phyloP scores from a whole-genome alignment of 2,888 invertebrate genomes.

The Capitulum mitella region DNA sequence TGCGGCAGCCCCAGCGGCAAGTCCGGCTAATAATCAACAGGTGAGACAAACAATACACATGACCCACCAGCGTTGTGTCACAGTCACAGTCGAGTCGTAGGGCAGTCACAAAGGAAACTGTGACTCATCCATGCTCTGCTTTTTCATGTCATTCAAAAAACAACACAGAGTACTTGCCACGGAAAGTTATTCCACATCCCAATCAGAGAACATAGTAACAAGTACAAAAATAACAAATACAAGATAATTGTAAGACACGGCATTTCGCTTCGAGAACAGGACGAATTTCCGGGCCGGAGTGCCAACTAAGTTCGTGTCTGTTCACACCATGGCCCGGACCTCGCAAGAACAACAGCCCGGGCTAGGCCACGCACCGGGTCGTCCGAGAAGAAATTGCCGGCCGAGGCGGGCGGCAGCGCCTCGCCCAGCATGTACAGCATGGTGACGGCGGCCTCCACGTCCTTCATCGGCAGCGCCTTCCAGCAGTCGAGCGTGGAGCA shows the following conservation, averaged over 20 bases:
- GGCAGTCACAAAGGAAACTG: neutral
- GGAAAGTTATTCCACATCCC: neutral
- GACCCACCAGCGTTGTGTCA: neutral
- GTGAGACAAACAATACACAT: neutral
- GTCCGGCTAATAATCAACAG: neutral
- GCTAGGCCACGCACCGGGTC: constrained; percentile 35
- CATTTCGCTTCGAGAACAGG: neutral
- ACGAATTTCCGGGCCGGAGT: neutral
- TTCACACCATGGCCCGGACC: neutral
- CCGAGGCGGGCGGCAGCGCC: constrained; percentile 44
- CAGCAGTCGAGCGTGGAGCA: constrained; percentile 44
- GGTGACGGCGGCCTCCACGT: constrained; percentile 49
- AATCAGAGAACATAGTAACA: neutral
- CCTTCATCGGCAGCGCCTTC: constrained; percentile 45
- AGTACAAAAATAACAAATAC: neutral
- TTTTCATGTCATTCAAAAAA: neutral
- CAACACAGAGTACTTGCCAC: neutral
- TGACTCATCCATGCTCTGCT: neutral
- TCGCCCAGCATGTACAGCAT: constrained; percentile 50
- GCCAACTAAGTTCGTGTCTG: too few relatives aligned
- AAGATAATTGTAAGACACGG: neutral
- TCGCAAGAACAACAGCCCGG: neutral
- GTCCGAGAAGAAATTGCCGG: constrained; percentile 45
- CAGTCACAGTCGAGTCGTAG: neutral
- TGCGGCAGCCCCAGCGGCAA: constrained; percentile 30